Conservation (phyloP, 1,140 invertebrate species). For the Muscidifurax raptorellus region DNA sequence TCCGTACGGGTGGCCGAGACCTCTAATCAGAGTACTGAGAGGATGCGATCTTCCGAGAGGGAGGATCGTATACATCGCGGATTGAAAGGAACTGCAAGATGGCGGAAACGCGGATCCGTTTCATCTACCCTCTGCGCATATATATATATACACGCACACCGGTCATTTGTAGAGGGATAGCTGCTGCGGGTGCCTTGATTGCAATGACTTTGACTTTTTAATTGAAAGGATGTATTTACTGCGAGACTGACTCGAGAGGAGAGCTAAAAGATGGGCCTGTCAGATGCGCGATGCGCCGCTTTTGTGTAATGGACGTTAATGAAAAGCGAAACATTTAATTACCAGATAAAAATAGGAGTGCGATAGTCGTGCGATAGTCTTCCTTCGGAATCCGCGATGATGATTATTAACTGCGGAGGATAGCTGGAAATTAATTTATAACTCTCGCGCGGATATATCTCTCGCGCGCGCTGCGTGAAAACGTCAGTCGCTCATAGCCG, state of each 20-base stretch:
- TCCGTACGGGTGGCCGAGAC: constrained; percentile 23
- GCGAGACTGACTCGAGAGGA: not conserved
- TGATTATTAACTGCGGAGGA: not conserved
- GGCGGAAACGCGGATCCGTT: constrained; percentile 27
- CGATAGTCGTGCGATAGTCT: too few relatives aligned
- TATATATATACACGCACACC: not conserved
- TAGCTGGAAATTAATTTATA: constrained; percentile 16
- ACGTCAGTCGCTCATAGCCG: not conserved
- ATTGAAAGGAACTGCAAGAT: not conserved
- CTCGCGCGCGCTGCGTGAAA: too few relatives aligned
- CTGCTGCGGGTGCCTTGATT: not conserved
- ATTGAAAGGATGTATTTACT: constrained; percentile 1
- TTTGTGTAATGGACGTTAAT: constrained; percentile 38
- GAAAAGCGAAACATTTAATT: constrained; percentile 30
- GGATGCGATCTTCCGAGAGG: not conserved
- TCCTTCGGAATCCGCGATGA: too few relatives aligned
- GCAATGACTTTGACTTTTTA: constrained; percentile 34
- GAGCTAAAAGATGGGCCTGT: not conserved
- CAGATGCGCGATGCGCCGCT: not conserved
- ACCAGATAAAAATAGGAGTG: not conserved
- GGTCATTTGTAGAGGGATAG: not conserved
- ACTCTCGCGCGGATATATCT: not conserved
- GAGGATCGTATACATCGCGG: not conserved
- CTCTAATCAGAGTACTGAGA: not conserved
- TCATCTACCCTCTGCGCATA: not conserved